Evolutionary conservation across 1,140 invertebrate genomes (phyloP).

Genomic region (Pseudobourletiella spinata): DNA sequence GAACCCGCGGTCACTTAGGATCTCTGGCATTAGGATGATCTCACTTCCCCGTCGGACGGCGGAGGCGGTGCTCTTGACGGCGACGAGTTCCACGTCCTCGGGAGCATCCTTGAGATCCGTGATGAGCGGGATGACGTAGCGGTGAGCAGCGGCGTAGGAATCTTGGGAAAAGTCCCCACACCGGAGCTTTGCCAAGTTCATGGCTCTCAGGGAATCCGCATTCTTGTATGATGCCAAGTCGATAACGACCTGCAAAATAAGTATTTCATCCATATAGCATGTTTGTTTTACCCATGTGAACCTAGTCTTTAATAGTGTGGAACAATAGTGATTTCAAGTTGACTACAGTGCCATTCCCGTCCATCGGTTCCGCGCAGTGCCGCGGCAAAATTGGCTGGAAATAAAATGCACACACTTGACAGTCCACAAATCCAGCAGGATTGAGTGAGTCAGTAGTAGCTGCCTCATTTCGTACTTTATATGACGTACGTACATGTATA

Average conservation of each 20-base stretch:
- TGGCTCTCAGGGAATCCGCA: slow-evolving; percentile 37
- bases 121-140: slow-evolving; percentile 39
- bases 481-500: no score
- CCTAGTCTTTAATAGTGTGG: no score
- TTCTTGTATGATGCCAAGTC: slow-evolving; percentile 15
- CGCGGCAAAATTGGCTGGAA: no score
- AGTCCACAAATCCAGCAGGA: no score
- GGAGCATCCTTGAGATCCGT: slow-evolving; percentile 19
- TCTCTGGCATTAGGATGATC: slow-evolving; percentile 32
- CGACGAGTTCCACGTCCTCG: slow-evolving; percentile 18
- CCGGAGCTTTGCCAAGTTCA: slow-evolving; percentile 39
- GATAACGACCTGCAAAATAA: slow-evolving; percentile 5
- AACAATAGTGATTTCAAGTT: no score
- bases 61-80: slow-evolving; percentile 24
- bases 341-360: no score
- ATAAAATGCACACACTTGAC: no score
- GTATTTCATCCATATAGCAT: background rate
- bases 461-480: no score
- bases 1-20: slow-evolving; percentile 33
- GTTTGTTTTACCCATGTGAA: background rate
- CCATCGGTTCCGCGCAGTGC: no score
- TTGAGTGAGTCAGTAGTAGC: no score
- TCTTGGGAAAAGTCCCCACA: slow-evolving; percentile 31
- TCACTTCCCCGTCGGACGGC: slow-evolving; percentile 33
- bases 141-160: slow-evolving; percentile 31